Conservation (phyloP, 2,113 vertebrate species). For the Sinocyclocheilus anshuiensis region DNA sequence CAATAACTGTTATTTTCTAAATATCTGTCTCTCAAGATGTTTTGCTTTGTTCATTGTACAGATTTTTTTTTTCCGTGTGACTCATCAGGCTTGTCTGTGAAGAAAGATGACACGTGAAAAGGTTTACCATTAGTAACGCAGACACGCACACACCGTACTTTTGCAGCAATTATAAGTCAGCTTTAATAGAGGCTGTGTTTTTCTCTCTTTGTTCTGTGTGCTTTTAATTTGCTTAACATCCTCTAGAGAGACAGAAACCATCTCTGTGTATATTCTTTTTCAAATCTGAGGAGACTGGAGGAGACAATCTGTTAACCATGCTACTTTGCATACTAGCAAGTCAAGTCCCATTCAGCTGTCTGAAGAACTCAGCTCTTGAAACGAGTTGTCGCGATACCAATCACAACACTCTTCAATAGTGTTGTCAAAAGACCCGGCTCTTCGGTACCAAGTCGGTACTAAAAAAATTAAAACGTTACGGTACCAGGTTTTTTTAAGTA, state of each 20-base stretch:
- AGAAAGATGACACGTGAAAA: neutral
- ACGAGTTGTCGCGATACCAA: neutral
- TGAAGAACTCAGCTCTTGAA: neutral
- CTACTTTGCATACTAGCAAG: neutral
- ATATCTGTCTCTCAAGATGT: constrained; percentile 8
- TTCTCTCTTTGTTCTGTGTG: neutral
- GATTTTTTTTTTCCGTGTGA: neutral
- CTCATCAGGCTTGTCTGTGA: neutral
- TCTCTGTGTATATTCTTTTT: neutral
- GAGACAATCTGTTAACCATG: neutral
- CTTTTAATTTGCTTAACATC: neutral
- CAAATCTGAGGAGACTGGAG: neutral
- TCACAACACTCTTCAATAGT: neutral
- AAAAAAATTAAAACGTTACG: too few species aligned
- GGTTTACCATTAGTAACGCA: neutral
- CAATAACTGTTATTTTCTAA: constrained; percentile 37
- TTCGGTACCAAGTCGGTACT: too few species aligned
- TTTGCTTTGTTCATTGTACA: constrained; percentile 12
- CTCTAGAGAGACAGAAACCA: neutral
- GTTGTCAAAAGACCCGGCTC: too few species aligned
- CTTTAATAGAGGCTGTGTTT: neutral
- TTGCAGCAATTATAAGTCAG: neutral
- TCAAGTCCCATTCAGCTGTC: constrained; percentile 7
- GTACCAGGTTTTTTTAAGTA: too few species aligned
- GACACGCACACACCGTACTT: neutral